Percentiles rank a stretch among this genome's conserved stretches.
phyloP scores from a whole-genome alignment of 1,140 invertebrate species.

The Grapholita molesta region DNA sequence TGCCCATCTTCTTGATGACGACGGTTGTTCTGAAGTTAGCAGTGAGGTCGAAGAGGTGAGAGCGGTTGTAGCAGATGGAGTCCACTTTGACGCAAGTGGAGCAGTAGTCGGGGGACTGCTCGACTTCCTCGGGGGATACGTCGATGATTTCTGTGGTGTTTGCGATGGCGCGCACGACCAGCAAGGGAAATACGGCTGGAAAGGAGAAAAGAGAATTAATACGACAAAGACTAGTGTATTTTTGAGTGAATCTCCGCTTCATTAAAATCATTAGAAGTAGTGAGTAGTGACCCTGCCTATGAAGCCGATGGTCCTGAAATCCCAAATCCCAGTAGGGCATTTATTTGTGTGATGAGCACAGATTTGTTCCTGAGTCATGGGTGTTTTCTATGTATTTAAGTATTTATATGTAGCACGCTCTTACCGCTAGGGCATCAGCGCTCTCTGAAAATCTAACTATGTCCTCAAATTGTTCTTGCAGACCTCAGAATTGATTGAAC shows the following conservation, averaged over 20 bases:
- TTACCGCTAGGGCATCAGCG: no score
- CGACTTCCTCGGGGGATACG: background rate
- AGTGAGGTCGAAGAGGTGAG: conserved; percentile 50
- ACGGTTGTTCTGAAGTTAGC: conserved; percentile 52
- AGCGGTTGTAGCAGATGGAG: conserved; percentile 50
- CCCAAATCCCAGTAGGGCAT: no score
- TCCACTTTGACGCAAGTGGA: conserved; percentile 46
- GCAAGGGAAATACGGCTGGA: background rate
- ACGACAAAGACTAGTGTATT: background rate
- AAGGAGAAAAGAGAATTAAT: background rate
- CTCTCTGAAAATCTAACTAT: background rate
- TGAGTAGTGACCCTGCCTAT: no score
- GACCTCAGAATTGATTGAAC: background rate
- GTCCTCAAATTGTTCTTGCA: no score
- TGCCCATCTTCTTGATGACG: conserved; percentile 52
- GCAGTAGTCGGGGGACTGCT: conserved; percentile 24
- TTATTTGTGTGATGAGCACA: no score
- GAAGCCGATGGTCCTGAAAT: no score
- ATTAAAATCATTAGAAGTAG: background rate
- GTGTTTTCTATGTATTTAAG: no score
- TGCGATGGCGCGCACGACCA: background rate
- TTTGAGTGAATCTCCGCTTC: background rate
- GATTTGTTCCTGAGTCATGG: no score
- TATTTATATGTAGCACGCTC: no score
- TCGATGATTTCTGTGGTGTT: background rate